Evolutionary conservation across 2,888 invertebrate species (phyloP).

Genomic region (Zaprionus bogoriensis): DNA sequence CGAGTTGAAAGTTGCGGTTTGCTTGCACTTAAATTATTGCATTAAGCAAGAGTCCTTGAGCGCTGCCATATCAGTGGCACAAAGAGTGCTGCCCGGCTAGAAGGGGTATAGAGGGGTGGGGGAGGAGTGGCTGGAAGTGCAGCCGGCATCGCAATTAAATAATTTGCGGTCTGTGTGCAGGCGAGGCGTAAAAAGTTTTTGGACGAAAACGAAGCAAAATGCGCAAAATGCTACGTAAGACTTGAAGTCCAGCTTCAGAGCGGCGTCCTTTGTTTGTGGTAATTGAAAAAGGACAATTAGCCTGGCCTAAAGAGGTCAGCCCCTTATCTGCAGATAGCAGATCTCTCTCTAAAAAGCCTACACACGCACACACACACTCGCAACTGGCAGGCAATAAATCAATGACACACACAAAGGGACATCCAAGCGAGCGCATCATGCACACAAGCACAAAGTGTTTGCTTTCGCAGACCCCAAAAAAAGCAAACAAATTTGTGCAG

Average conservation of each 20-base stretch:
- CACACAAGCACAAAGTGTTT: slow-evolving; percentile 40
- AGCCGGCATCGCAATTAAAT: slow-evolving; percentile 69
- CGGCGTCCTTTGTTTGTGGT: slow-evolving; percentile 38
- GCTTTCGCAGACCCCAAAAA: slow-evolving; percentile 27
- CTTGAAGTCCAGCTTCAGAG: slow-evolving; percentile 5
- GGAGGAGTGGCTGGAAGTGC: background rate
- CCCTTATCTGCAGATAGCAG: slow-evolving; percentile 39
- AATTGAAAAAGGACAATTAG: slow-evolving; percentile 74
- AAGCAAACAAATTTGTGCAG: slow-evolving; percentile 28
- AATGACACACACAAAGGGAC: slow-evolving; percentile 46
- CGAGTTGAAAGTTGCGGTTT: slow-evolving; percentile 64
- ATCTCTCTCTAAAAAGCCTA: slow-evolving; percentile 39
- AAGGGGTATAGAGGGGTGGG: background rate
- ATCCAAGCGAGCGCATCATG: background rate
- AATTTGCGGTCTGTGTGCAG: slow-evolving; percentile 69
- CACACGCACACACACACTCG: background rate
- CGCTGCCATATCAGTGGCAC: slow-evolving; percentile 24
- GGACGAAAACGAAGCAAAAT: slow-evolving; percentile 51
- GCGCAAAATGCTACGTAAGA: slow-evolving; percentile 32
- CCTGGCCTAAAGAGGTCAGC: slow-evolving; percentile 58
- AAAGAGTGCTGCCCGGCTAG: too few species aligned
- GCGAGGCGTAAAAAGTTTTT: slow-evolving; percentile 49
- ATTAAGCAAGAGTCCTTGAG: slow-evolving; percentile 68
- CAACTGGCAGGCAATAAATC: slow-evolving; percentile 70
- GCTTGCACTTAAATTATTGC: slow-evolving; percentile 76